These are phyloP conservation scores for Mus minutoides DNA, from an alignment of 2,797 vertebrate genomes.

Conservation along the genomic window DNA sequence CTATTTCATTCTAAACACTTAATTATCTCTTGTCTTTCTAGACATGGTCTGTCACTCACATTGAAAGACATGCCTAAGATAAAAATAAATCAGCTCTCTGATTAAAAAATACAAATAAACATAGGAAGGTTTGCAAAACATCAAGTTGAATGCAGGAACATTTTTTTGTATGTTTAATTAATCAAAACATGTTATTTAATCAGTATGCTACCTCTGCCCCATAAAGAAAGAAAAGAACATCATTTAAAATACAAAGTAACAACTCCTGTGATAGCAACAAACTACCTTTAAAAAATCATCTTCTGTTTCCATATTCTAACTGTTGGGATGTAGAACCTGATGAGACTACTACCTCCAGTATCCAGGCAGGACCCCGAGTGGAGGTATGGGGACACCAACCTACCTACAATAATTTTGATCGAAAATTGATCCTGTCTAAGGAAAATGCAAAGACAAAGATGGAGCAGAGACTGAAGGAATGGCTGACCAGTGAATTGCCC, in stretches of 20 bases:
- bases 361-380: neutral
- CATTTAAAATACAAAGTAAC: constrained; percentile 53
- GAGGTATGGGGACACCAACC: too few relatives aligned
- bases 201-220: neutral
- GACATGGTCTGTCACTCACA: neutral
- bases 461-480: too few relatives aligned
- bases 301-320: neutral
- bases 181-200: constrained; percentile 69
- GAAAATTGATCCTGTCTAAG: too few relatives aligned
- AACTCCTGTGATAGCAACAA: constrained; percentile 61
- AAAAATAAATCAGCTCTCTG: constrained; percentile 37
- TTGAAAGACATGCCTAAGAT: constrained; percentile 31
- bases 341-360: neutral
- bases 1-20: constrained; percentile 17
- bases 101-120: constrained; percentile 31
- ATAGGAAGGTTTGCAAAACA: constrained; percentile 37
- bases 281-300: neutral
- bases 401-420: too few relatives aligned
- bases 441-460: too few relatives aligned
- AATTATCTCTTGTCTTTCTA: neutral
- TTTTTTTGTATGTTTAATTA: constrained; percentile 57
- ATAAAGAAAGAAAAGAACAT: constrained; percentile 31
- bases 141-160: neutral
- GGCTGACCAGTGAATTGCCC: too few relatives aligned
- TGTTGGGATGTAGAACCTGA: neutral